Evolutionary conservation across 2,888 invertebrate genomes (phyloP).

Genomic region (Drosophila cognata): DNA sequence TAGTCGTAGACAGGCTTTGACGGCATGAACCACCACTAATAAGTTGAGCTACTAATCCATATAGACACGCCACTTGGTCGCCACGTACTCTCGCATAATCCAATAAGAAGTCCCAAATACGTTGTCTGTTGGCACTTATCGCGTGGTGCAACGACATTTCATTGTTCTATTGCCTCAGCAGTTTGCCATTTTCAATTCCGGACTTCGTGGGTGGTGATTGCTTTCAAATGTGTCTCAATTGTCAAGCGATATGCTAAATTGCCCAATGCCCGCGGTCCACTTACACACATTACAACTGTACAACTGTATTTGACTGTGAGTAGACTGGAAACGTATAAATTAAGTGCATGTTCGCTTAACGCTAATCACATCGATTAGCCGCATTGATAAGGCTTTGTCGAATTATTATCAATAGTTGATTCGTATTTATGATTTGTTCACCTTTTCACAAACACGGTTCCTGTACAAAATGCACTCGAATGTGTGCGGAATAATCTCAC

Average conservation of each 20-base stretch:
- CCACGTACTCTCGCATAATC: slow-evolving; percentile 57
- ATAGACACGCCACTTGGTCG: slow-evolving; percentile 52
- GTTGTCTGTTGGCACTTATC: slow-evolving; percentile 4
- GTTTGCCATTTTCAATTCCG: slow-evolving; percentile 34
- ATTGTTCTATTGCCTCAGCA: slow-evolving; percentile 74
- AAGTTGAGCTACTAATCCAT: slow-evolving; percentile 62
- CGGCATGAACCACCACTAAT: slow-evolving; percentile 39
- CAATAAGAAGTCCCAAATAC: slow-evolving; percentile 62
- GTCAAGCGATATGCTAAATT: slow-evolving; percentile 41
- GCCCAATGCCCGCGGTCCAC: slow-evolving; percentile 8
- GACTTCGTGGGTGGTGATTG: slow-evolving; percentile 40
- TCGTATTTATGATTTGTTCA: slow-evolving; percentile 67
- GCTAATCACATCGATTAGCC: slow-evolving; percentile 69
- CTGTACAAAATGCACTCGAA: slow-evolving; percentile 39
- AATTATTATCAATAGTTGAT: slow-evolving; percentile 52
- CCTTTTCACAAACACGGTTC: slow-evolving; percentile 43
- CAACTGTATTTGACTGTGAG: not conserved
- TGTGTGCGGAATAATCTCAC: not conserved
- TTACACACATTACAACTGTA: slow-evolving; percentile 3
- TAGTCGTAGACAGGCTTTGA: slow-evolving; percentile 32
- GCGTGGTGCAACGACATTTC: slow-evolving; percentile 56
- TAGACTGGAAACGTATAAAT: not conserved
- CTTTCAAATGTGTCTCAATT: slow-evolving; percentile 32
- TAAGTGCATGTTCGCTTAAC: slow-evolving; percentile 18
- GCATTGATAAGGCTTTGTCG: slow-evolving; percentile 56